Percentiles rank a stretch among this genome's conserved stretches.
phyloP scores from a whole-genome alignment of 2,113 vertebrate genomes.

The Genyomyrus donnyi region DNA sequence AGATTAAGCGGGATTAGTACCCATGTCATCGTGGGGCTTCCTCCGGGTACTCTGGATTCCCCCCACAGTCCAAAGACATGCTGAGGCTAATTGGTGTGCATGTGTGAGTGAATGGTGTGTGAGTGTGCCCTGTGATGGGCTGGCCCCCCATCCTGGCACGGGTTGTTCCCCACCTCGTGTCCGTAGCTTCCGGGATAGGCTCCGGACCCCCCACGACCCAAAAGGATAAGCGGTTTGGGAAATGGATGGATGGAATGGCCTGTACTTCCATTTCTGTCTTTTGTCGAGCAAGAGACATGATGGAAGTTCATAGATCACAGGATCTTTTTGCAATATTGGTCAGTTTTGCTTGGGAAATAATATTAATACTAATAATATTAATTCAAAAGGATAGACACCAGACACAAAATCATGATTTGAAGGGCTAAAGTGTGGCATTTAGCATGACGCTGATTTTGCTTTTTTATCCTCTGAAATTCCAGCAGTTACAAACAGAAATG shows the following conservation, averaged over 20 bases:
- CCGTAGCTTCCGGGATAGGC: too few species aligned
- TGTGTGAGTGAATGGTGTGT: too few species aligned
- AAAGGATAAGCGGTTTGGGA: too few species aligned
- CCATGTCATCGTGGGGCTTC: too few species aligned
- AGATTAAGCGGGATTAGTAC: not conserved
- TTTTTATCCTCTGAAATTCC: constrained; percentile 38
- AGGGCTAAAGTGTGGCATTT: not conserved
- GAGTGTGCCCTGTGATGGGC: too few species aligned
- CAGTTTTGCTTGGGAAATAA: not conserved
- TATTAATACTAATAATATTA: not conserved
- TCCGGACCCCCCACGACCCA: too few species aligned
- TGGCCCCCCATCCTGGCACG: too few species aligned
- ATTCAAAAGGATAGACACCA: not conserved
- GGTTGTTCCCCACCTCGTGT: too few species aligned
- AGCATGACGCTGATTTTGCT: not conserved
- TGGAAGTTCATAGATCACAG: not conserved
- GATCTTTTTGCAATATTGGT: not conserved
- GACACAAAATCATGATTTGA: not conserved
- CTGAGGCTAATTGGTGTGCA: too few species aligned
- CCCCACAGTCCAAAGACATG: too few species aligned
- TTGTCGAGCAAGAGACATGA: not conserved
- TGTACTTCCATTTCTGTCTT: not conserved
- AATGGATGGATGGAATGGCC: not conserved
- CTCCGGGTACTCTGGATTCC: too few species aligned
- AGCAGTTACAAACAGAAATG: not conserved